Base-by-base conservation (phyloP, 2,888 invertebrate genomes). In the Trisateles emortualis region DNA sequence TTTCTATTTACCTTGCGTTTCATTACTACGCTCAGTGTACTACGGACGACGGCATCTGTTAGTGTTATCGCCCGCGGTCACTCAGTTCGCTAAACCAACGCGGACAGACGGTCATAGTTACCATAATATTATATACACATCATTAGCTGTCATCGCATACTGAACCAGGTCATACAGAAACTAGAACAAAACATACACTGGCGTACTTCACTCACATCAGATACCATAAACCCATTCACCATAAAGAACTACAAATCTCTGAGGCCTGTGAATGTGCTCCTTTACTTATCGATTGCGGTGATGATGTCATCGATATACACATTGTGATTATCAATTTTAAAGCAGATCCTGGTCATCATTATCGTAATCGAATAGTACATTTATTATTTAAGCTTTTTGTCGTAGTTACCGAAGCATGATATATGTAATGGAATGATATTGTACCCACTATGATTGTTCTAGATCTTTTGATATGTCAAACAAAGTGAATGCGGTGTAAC, bases 131-230 rank as follows among this genome's bases (percentile, higher is more conserved):
- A 77, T 78, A 70, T 75, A 83, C 83, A 88, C 87, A 81, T 86
- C 84, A 86, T 85, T 90, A 90, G 90, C 76, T 85, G 66, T 86
- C 87, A 89, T 89, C 73, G 75, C 88, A 84, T 81, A 87, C 87
- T 84, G 83, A 83, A 88, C 87, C 86, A 82, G 80, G 66, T 83
- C 84, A 89, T 86, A 90, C 89, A 86, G 68, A 84, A 76, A 88
- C 86, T 87, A 84, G 85, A 77, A 91, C 92, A 90, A 68, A 79
- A 82, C 79, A 72, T 74, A 91, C 90, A 92, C 90, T 89, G 87
- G 86, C 86, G 88, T 88, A 86, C 91, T 90, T 90, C 90, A 92
- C 90, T 87, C 82, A 92, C 91, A 90, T 91, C 80, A 82, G 77
- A 87, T 82, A 87, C 85, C 88, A 87, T 87, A 66, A 52, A 81